Evolutionary conservation across 2,797 vertebrate species (phyloP), one percentile per base, ranked within the genome.

Genomic region (Malacoctenus gilli): DNA sequence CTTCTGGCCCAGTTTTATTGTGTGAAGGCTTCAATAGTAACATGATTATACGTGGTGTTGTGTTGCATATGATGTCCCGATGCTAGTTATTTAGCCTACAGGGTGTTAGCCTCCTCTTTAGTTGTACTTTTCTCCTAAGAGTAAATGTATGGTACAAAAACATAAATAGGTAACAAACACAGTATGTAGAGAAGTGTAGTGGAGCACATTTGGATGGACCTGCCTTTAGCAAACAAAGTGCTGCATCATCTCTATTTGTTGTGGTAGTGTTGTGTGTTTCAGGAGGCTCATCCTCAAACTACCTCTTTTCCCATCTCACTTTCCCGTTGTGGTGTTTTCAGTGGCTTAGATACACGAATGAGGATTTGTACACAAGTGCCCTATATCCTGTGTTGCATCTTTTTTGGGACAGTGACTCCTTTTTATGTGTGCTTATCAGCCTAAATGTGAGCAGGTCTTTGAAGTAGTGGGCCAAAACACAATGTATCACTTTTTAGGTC

Each of bases 231-330:
- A 12, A 7, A 2, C 14, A 31, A 67, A 70, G 22, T 56, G 55
- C 47, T 49, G 36, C 46, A 68, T 73, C 15, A 61, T 63, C 23
- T 64, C 3, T 23, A 4, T 59, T 37, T 53, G 2, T 48, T 22
- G 35, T 59, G 22, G 14, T 9, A 32, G 2, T 32, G 2, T 8
- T 37, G 7, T 42, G 10, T 48, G 14, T 28, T 12, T 32, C 12
- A 14, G 8, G 21, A 52, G 21, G 1, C 25, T 42, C 61, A 30
- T 25, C 3, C 21, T 18, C 31, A 37, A 40, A 15, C 21, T 22
- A 14, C 10, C 21, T 30, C 9, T 41, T n/a, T n/a, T n/a, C n/a
- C n/a, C n/a, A n/a, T n/a, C n/a, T n/a, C n/a, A n/a, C n/a, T n/a
- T n/a, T n/a, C n/a, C n/a, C n/a, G n/a, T n/a, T n/a, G n/a, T n/a